Conservation (phyloP, 2,888 invertebrate genomes). For the Leucophenga maculata region DNA sequence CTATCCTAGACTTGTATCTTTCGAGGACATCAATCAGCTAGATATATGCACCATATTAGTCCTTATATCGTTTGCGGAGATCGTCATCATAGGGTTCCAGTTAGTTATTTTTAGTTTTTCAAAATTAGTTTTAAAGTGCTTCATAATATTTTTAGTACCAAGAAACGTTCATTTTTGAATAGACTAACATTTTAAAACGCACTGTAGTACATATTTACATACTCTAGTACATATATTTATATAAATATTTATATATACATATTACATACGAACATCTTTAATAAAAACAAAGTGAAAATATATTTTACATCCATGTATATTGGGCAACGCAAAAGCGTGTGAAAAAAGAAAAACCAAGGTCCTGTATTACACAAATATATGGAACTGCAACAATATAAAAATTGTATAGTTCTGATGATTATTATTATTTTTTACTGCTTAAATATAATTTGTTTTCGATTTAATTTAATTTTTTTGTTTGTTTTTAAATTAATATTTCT, state of each 20-base stretch:
- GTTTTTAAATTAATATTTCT: neutral
- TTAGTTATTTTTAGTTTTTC: too few relatives aligned
- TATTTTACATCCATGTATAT: conserved; percentile 21
- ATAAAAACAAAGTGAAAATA: conserved; percentile 6
- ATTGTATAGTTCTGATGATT: too few relatives aligned
- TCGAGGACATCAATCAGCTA: too few relatives aligned
- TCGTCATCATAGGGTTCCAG: too few relatives aligned
- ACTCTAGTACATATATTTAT: conserved; percentile 6
- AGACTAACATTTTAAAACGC: too few relatives aligned
- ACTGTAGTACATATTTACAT: too few relatives aligned
- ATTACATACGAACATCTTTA: conserved; percentile 30
- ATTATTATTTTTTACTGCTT: neutral
- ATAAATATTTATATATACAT: conserved; percentile 11
- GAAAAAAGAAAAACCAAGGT: conserved; percentile 1
- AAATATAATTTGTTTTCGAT: neutral
- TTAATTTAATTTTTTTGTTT: neutral
- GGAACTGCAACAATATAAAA: neutral
- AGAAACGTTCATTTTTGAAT: neutral
- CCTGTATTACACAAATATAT: too few relatives aligned
- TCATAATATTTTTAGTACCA: neutral
- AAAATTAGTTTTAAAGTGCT: neutral
- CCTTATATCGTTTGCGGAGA: too few relatives aligned
- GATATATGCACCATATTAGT: too few relatives aligned
- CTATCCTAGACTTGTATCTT: too few relatives aligned
- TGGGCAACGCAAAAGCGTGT: neutral